Conservation (phyloP, 2,797 vertebrate genomes). For the Rhinophrynus dorsalis region DNA sequence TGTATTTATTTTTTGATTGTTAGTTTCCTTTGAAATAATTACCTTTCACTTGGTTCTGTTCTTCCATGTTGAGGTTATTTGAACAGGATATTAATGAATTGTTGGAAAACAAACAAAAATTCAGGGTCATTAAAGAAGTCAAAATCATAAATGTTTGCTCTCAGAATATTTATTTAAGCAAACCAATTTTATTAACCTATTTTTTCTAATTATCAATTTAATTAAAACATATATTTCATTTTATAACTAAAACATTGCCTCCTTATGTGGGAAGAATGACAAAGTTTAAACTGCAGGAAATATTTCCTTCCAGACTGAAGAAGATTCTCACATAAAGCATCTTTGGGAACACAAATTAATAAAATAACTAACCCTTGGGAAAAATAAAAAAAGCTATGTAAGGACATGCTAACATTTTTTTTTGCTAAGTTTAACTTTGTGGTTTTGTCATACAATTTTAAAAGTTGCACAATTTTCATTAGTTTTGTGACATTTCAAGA, state of each 20-base stretch:
- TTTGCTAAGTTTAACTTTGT: not conserved
- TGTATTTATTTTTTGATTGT: no score
- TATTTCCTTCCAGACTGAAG: not conserved
- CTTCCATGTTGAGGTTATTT: not conserved
- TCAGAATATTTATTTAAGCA: not conserved
- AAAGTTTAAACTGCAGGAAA: not conserved
- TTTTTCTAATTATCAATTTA: not conserved
- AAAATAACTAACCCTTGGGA: not conserved
- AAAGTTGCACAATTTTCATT: conserved; percentile 11
- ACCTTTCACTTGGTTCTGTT: not conserved
- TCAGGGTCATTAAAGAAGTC: not conserved
- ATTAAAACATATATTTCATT: not conserved
- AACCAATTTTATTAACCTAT: not conserved
- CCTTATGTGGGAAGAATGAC: not conserved
- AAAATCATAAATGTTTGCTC: not conserved
- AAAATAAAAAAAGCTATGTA: not conserved
- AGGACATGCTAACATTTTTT: not conserved
- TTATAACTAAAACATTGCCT: not conserved
- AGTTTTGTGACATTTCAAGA: not conserved
- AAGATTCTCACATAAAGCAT: not conserved
- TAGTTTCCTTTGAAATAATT: not conserved
- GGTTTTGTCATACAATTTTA: not conserved
- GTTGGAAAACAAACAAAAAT: not conserved
- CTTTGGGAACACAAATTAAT: not conserved
- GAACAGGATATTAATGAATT: not conserved